phyloP scores from a whole-genome alignment of 2,888 invertebrate genomes.

The Melinaea marsaeus region DNA sequence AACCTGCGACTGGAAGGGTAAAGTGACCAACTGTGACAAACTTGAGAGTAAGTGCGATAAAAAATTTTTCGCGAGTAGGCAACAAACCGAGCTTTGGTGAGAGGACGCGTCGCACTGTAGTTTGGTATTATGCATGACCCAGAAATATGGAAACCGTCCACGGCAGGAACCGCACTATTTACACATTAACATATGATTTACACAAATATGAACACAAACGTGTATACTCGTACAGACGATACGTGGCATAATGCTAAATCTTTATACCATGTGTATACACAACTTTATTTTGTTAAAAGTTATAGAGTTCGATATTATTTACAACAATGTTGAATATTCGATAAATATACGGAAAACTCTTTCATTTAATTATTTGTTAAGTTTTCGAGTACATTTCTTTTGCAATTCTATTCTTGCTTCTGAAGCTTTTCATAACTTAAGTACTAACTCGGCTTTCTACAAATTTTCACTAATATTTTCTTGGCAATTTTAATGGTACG shows the following conservation, averaged over 20 bases:
- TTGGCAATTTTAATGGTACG: slow-evolving; percentile 11
- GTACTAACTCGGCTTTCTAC: slow-evolving; percentile 20
- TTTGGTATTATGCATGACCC: slow-evolving; percentile 74
- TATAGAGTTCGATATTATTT: too few relatives aligned
- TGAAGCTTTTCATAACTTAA: slow-evolving; percentile 26
- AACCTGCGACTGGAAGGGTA: slow-evolving; percentile 99
- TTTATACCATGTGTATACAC: too few relatives aligned
- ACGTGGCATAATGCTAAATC: not conserved
- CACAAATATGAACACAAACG: slow-evolving; percentile 1
- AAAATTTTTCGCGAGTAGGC: slow-evolving; percentile 71
- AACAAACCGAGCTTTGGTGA: slow-evolving; percentile 74
- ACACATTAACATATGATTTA: slow-evolving; percentile 51
- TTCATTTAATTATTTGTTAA: too few relatives aligned
- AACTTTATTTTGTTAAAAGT: too few relatives aligned
- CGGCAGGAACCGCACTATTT: slow-evolving; percentile 47
- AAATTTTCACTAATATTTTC: slow-evolving; percentile 27
- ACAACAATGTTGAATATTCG: too few relatives aligned
- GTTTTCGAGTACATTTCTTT: not conserved
- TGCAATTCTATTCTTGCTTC: slow-evolving; percentile 20
- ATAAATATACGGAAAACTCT: too few relatives aligned
- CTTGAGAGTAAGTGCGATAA: slow-evolving; percentile 93
- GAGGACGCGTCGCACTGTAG: slow-evolving; percentile 76
- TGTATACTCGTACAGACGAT: not conserved
- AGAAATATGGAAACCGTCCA: slow-evolving; percentile 53
- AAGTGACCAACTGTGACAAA: slow-evolving; percentile 97